Evolutionary conservation across 1,140 invertebrate species (phyloP).

Genomic region (Littorina saxatilis): DNA sequence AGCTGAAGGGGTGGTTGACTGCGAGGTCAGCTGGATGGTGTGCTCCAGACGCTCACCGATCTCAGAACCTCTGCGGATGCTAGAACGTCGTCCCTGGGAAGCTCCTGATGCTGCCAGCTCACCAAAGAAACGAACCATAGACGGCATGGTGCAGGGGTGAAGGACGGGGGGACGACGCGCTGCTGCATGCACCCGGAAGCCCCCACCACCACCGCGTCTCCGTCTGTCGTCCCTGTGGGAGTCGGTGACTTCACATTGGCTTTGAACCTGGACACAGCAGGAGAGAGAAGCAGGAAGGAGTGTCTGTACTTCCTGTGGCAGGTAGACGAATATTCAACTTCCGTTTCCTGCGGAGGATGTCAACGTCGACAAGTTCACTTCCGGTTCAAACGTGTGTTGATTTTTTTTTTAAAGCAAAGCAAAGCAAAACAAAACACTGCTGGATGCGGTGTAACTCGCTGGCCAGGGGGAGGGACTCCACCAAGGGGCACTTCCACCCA

Average conservation of each 20-base stretch:
- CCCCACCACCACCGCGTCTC: background rate
- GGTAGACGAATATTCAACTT: background rate
- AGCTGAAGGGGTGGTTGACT: conserved; percentile 51
- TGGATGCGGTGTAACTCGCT: no score
- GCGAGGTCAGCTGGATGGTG: conserved; percentile 59
- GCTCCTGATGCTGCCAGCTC: conserved; percentile 46
- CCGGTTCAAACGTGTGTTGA: no score
- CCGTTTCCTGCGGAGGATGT: no score
- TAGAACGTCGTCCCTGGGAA: conserved; percentile 42
- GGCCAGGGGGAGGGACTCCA: no score
- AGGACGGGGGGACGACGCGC: background rate
- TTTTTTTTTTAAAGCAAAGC: no score
- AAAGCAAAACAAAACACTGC: no score
- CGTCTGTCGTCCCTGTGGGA: background rate
- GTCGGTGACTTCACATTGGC: background rate
- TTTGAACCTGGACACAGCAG: background rate
- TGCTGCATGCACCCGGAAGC: background rate
- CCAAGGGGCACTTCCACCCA: no score
- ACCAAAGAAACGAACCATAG: conserved; percentile 59
- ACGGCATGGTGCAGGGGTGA: conserved; percentile 50
- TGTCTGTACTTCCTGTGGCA: background rate
- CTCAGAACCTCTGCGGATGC: conserved; percentile 52
- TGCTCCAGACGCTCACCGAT: conserved; percentile 56
- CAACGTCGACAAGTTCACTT: no score
- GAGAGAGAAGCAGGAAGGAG: background rate